Evolutionary conservation across 2,888 invertebrate species (phyloP), one percentile per base, ranked within the genome.

Genomic region (Acanthoscelides obtectus): DNA sequence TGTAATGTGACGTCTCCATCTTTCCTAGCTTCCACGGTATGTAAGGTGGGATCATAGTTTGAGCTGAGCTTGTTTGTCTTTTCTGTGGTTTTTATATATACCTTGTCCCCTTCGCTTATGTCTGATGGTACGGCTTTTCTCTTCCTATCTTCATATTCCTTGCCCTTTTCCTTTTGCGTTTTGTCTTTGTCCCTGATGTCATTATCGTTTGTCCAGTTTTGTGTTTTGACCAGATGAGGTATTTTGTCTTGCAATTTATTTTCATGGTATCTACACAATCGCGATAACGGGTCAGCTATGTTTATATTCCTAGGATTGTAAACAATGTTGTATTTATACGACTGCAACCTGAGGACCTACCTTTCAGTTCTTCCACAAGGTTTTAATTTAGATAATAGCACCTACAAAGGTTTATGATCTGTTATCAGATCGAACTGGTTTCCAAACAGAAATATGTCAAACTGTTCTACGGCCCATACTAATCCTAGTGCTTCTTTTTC

Each of bases 401-500:
- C 77, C 68, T 81, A 78, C 45, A 86, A 75, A 1, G 86, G 84
- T 71, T 78, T 76, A 71, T 80, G 79, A 68, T 80, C 79, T 17
- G 77, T 79, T 17, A 78, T 67, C 27, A 77, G 64, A 19, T 77
- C 74, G 65, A 77, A 77, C 63, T 72, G 22, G 63, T 69, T 69
- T 72, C 74, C 19, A 63, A 69, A 78, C 73, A 71, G 78, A 77
- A 67, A 75, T 20, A 45, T 76, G 64, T 71, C 70, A 74, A 70
- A 71, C 73, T 69, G 78, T 71, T 71, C 83, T 83, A 70, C 81
- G 71, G 82, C 84, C 78, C 80, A 86, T 6, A 86, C 79, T 19
- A 85, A 73, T 5, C 82, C 81, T 20, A 85, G 77, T 17, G 82
- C 83, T 75, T 83, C 68, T 64, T 80, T 80, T 75, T 82, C 81